Base-by-base conservation (phyloP, 1,140 invertebrate genomes). In the Venturia canescens region DNA sequence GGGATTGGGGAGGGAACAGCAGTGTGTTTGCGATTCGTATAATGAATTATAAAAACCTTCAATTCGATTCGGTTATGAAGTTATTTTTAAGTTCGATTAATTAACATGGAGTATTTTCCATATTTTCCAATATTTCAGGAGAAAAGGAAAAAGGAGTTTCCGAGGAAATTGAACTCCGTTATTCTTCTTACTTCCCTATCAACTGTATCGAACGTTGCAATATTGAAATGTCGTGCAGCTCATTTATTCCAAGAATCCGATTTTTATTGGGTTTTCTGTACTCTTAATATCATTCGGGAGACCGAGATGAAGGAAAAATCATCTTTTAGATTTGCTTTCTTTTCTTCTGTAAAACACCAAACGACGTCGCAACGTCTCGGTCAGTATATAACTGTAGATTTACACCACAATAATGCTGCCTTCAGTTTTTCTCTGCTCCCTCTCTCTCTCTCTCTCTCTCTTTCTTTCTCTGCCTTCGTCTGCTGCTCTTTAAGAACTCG, bases 301-400 rank as follows among this genome's bases (percentile, higher is more conserved):
- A 69, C 66, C n/a, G 60, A 63, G 1, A 23, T 9, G 27, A 16
- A 27, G 60, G 27, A 63, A 31, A 31, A 18, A 44, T 44, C 7
- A 44, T 11, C 5, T 44, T 44, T 13, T 9, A 44, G 13, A 44
- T 44, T 11, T 44, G 38, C 38, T 6, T 9, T 9, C 13, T 11
- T 44, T 4, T 9, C 38, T 44, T 11, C 13, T 44, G 13, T 44
- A 44, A 44, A 44, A 44, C 5, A 44, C 38, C 38, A 44, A 44
- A 74, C 82, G 84, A 86, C 85, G 84, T 84, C 85, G 75, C 84
- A 86, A 86, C 85, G 85, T 86, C 82, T 86, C 80, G 82, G 85
- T 84, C 85, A 86, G n/a, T n/a, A 63, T 63, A 63, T 63, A 63
- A 23, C n/a, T 26, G 1, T 4, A 23, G 23, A 63, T 63, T 15